Evolutionary conservation across 1,140 invertebrate species (phyloP).

Genomic region (Eupeodes corollae): DNA sequence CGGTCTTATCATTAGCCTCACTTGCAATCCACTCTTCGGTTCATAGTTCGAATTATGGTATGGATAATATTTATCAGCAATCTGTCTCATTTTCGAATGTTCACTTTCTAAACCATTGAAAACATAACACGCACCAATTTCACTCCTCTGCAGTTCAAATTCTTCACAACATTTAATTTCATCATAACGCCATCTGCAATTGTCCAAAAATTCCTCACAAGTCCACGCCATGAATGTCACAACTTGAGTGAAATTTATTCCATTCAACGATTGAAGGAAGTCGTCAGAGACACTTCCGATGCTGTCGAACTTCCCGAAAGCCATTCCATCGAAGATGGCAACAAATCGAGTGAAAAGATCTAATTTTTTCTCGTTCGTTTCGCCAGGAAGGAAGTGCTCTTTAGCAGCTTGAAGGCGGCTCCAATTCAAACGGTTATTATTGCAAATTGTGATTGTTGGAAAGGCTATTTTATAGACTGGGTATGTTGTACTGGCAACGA

Average conservation of each 20-base stretch:
- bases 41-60: constrained; percentile 25
- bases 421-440: constrained; percentile 32
- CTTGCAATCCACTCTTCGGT: constrained; percentile 18
- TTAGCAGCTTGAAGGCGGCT: constrained; percentile 19
- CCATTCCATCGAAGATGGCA: constrained; percentile 17
- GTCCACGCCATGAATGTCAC: constrained; percentile 27
- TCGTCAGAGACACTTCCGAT: constrained; percentile 17
- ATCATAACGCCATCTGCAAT: constrained; percentile 25
- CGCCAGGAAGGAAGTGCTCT: constrained; percentile 17
- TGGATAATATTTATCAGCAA: constrained; percentile 23
- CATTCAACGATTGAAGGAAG: constrained; percentile 14
- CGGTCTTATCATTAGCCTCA: constrained; percentile 17
- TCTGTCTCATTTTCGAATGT: constrained; percentile 17
- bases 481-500: constrained; percentile 28
- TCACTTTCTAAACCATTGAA: constrained; percentile 42
- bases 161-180: constrained; percentile 28
- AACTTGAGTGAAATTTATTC: constrained; percentile 26
- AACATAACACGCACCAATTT: constrained; percentile 43
- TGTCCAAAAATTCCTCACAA: constrained; percentile 25
- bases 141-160: constrained; percentile 35
- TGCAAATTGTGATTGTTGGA: constrained; percentile 33
- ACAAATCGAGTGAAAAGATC: constrained; percentile 20
- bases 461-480: constrained; percentile 30
- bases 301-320: constrained; percentile 24
- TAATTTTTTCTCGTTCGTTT: constrained; percentile 10